Base-by-base conservation (phyloP, 2,113 vertebrate species). In the Ancistrus triradiatus region DNA sequence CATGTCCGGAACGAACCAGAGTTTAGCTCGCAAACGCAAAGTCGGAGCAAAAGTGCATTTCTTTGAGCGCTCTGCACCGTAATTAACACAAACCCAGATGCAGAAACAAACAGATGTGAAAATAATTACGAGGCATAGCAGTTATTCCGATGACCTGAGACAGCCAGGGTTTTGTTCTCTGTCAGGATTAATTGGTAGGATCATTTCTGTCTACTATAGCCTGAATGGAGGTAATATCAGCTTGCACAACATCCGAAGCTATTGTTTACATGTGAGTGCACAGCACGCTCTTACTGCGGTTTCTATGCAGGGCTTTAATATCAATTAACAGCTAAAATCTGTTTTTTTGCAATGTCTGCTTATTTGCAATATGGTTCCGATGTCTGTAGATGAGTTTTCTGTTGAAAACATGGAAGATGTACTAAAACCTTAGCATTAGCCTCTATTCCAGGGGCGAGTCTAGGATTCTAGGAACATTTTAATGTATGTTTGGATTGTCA, bases 121-220 rank as follows among this genome's bases (percentile, higher is more conserved):
- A 48, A 48, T 65, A 73, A 69, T 69, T 60, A 65, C 64, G 55
- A 64, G 52, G 44, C 66, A 55, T 21, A 49, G 35, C 61, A 44
- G 38, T 55, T 52, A 38, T 55, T 55, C 49, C 40, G 33, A 46
- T 56, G 8, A 59, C 44, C 28, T 63, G 28, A 59, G 35, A 33
- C 18, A 27, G 40, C 14, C 57, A 19, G 17, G 7, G 59, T 56
- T 25, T 55, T 59, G 60, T 55, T 59, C 48, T 48, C 7, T 65
- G 53, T 27, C 48, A 9, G 3, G 33, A 21, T 53, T 61, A 65
- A 69, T 60, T 69, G 66, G 60, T 44, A 25, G 66, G 56, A 65
- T 60, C 21, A 61, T 68, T 59, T 68, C 3, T 19, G 4, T 46
- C 18, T 52, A 27, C 43, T 48, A 14, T 38, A 14, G 64, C 13